Conservation (phyloP, 2,113 vertebrate species). For the Nanorana parkeri region DNA sequence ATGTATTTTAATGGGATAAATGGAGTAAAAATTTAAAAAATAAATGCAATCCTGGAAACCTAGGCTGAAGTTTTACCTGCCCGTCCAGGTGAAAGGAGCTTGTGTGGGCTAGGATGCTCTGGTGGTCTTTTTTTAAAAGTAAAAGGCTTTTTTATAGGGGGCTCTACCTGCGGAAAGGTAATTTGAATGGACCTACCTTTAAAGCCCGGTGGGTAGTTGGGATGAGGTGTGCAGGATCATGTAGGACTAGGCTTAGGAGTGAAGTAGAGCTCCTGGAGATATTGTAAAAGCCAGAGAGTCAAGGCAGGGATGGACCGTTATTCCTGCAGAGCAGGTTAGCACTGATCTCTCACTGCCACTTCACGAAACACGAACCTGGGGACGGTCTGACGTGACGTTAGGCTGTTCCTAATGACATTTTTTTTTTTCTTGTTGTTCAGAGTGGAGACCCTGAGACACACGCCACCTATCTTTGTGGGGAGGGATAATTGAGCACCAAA, state of each 20-base stretch:
- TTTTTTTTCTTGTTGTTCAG: conserved; percentile 89
- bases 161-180: conserved; percentile 48
- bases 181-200: conserved; percentile 82
- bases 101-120: neutral
- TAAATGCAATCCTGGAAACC: no score
- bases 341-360: conserved; percentile 99
- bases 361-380: conserved; percentile 99
- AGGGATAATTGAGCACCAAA: conserved; percentile 99
- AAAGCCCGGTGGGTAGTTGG: conserved; percentile 84
- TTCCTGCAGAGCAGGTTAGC: conserved; percentile 99
- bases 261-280: conserved; percentile 87
- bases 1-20: no score
- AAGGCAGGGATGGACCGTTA: conserved; percentile 94
- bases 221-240: conserved; percentile 83
- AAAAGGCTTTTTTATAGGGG: neutral
- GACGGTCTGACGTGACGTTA: conserved; percentile 98
- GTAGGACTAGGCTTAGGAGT: conserved; percentile 85
- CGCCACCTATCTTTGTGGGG: conserved; percentile 99
- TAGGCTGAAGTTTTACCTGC: neutral
- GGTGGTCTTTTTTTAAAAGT: no score
- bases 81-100: neutral
- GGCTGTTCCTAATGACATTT: conserved; percentile 99
- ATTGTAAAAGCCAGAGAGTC: conserved; percentile 91
- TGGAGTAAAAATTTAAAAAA: no score
- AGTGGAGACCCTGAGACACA: conserved; percentile 96